phyloP scores from a whole-genome alignment of 1,140 invertebrate genomes.

The Hycleus cichorii region DNA sequence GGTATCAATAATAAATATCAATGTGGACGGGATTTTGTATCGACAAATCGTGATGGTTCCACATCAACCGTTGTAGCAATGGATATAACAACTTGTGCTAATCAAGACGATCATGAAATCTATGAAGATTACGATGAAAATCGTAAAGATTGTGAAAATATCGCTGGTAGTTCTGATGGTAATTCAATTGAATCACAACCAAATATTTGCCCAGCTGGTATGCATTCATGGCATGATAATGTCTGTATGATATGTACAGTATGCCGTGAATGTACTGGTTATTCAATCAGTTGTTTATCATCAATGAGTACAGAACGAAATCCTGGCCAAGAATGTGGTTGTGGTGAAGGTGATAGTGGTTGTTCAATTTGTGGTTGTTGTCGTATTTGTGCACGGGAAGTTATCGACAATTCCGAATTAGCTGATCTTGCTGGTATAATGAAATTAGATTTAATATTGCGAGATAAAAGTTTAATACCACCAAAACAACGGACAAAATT shows the following conservation, averaged over 20 bases:
- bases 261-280: conserved; percentile 92
- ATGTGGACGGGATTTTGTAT: conserved; percentile 82
- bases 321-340: conserved; percentile 87
- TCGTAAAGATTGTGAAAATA: conserved; percentile 31
- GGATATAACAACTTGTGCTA: conserved; percentile 48
- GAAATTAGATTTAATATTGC: conserved; percentile 48
- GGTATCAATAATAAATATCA: conserved; percentile 98
- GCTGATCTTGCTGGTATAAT: conserved; percentile 50
- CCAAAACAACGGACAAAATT: conserved; percentile 48
- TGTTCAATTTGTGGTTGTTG: conserved; percentile 90
- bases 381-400: conserved; percentile 72
- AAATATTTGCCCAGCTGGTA: conserved; percentile 60
- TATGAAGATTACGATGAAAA: conserved; percentile 34
- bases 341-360: conserved; percentile 90
- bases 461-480: conserved; percentile 39
- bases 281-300: conserved; percentile 77
- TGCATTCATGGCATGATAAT: conserved; percentile 68
- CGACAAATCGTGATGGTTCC: conserved; percentile 39
- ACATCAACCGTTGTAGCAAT: conserved; percentile 49
- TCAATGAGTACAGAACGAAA: conserved; percentile 69
- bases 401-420: conserved; percentile 46
- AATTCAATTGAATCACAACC: conserved; percentile 39
- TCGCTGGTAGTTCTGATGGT: conserved; percentile 47
- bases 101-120: conserved; percentile 49
- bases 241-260: conserved; percentile 84